A percentile compares a stretch with the other conserved stretches of the same genome.
Evolutionary conservation across 2,797 vertebrate genomes (phyloP).

Genomic region (Cossypha polioptera): DNA sequence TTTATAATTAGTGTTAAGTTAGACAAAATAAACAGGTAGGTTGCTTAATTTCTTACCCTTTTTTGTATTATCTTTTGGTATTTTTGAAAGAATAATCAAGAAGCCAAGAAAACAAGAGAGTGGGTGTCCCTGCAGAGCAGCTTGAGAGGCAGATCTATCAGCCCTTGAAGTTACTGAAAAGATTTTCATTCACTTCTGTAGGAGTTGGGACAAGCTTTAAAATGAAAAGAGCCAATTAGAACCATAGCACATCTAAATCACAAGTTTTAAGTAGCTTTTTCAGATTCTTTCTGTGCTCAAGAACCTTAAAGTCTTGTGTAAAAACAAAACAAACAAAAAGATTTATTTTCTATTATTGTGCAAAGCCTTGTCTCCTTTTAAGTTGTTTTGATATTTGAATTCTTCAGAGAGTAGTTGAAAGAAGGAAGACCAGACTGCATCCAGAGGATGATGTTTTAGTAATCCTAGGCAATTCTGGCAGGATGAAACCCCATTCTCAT

Average conservation of each 20-base stretch:
- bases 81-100: background rate
- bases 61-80: background rate
- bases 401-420: background rate
- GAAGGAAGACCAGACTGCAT: background rate
- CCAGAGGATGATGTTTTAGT: background rate
- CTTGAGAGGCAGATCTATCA: background rate
- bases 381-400: background rate
- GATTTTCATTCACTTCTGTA: background rate
- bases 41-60: background rate
- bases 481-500: slow-evolving; percentile 20
- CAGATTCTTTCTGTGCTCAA: background rate
- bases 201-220: background rate
- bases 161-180: background rate
- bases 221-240: slow-evolving; percentile 25
- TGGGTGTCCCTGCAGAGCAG: background rate
- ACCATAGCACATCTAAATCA: background rate
- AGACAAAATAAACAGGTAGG: background rate
- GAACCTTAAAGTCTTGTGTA: background rate
- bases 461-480: slow-evolving; percentile 26
- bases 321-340: background rate
- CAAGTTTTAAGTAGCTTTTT: slow-evolving; percentile 37
- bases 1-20: background rate
- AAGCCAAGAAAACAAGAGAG: background rate
- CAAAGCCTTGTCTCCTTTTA: slow-evolving; percentile 5
- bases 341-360: background rate